A percentile compares a stretch with the other conserved stretches of the same genome.
Conservation (phyloP, 2,113 vertebrate genomes). For the Paradisaea rubra region DNA sequence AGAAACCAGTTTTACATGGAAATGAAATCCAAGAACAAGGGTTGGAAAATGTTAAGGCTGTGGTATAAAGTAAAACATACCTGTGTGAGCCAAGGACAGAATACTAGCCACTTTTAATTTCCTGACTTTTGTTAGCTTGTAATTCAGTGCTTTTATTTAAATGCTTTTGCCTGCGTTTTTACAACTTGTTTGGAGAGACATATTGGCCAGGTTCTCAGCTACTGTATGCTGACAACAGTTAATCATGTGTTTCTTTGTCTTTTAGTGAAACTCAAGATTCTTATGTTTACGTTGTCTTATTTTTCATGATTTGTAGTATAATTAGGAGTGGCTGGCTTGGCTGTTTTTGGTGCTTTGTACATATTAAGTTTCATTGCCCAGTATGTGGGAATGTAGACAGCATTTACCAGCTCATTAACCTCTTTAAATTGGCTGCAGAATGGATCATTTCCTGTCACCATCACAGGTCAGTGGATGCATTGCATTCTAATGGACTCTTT, state of each 20-base stretch:
- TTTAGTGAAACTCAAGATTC: not conserved
- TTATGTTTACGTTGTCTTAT: not conserved
- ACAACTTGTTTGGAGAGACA: not conserved
- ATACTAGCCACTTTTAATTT: slow-evolving; percentile 31
- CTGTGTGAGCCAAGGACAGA: slow-evolving; percentile 12
- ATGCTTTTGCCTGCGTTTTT: not conserved
- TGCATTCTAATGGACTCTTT: not conserved
- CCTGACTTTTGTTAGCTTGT: slow-evolving; percentile 9
- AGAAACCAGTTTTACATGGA: slow-evolving; percentile 30
- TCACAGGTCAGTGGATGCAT: not conserved
- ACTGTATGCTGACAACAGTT: not conserved
- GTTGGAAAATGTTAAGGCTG: not conserved
- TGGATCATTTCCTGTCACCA: slow-evolving; percentile 26
- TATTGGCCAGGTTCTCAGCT: not conserved
- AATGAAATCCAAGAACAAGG: slow-evolving; percentile 16
- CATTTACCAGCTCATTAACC: slow-evolving; percentile 54
- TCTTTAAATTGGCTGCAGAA: slow-evolving; percentile 17
- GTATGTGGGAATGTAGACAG: slow-evolving; percentile 27
- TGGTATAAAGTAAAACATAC: not conserved
- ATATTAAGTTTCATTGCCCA: slow-evolving; percentile 38
- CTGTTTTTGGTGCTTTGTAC: not conserved
- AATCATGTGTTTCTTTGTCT: not conserved
- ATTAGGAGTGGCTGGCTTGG: not conserved
- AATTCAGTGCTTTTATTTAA: slow-evolving; percentile 21
- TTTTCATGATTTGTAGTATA: slow-evolving; percentile 24